Conservation (phyloP, 2,113 vertebrate species). For the Clarias magur region DNA sequence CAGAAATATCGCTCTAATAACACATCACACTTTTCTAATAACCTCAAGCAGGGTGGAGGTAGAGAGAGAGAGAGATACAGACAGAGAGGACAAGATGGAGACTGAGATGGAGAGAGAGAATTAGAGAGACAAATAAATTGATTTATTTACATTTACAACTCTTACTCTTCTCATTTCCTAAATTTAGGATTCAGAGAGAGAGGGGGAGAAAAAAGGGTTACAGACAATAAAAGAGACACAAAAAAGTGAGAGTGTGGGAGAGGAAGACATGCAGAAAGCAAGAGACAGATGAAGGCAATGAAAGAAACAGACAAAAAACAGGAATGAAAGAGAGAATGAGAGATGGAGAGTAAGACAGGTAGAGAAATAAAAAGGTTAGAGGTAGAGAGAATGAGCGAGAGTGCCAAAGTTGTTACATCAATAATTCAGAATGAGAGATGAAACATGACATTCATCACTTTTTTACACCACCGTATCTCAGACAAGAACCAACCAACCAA, state of each 20-base stretch:
- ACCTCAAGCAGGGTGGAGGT: background rate
- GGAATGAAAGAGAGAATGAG: background rate
- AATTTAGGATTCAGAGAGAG: background rate
- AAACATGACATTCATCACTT: background rate
- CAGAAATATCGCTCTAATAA: background rate
- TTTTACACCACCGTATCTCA: background rate
- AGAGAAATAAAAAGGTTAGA: background rate
- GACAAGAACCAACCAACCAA: background rate
- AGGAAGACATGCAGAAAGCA: background rate
- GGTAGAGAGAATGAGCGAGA: background rate
- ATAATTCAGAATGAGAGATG: background rate
- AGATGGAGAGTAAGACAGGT: too few species aligned
- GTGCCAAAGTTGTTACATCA: background rate
- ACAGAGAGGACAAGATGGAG: background rate
- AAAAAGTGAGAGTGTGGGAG: background rate
- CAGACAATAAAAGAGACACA: background rate
- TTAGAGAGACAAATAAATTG: background rate
- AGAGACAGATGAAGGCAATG: background rate
- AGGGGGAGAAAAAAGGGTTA: background rate
- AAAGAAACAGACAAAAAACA: background rate
- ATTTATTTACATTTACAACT: too few species aligned
- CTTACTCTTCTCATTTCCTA: too few species aligned
- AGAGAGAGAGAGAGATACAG: background rate
- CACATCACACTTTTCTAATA: conserved; percentile 16
- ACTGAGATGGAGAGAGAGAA: background rate